These are phyloP conservation scores for Metacarcinus magister DNA, from an alignment of 2,888 invertebrate genomes.

Conservation along the genomic window DNA sequence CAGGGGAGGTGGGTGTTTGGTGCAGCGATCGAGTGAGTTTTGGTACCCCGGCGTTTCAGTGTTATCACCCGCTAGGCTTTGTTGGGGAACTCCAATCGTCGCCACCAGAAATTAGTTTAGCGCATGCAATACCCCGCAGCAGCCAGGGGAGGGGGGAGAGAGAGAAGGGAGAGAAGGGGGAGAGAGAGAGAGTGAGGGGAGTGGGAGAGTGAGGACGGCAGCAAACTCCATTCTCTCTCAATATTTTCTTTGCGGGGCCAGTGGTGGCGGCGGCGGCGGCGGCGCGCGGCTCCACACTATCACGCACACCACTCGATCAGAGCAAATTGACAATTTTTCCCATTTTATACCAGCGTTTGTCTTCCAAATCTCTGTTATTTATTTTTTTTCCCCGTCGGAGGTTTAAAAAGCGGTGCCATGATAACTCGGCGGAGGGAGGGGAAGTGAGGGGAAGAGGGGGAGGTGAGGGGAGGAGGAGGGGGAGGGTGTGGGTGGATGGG, in stretches of 20 bases:
- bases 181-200: background rate
- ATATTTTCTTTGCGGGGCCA: background rate
- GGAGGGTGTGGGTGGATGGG: background rate
- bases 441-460: background rate
- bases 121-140: background rate
- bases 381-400: background rate
- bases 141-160: background rate
- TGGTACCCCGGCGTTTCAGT: background rate
- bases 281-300: background rate
- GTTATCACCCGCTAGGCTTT: background rate
- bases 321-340: conserved; percentile 37
- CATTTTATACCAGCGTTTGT: conserved; percentile 27
- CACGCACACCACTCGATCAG: background rate
- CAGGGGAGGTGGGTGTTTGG: no score
- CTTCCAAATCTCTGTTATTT: conserved; percentile 36
- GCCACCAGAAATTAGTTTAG: background rate
- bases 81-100: background rate
- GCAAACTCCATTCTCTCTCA: conserved; percentile 16
- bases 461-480: background rate
- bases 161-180: background rate
- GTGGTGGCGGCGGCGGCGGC: background rate
- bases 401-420: background rate
- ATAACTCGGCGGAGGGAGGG: background rate
- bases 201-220: background rate
- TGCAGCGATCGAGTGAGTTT: no score